Conservation (phyloP, 2,888 invertebrate species). For the Athrips mouffetella region DNA sequence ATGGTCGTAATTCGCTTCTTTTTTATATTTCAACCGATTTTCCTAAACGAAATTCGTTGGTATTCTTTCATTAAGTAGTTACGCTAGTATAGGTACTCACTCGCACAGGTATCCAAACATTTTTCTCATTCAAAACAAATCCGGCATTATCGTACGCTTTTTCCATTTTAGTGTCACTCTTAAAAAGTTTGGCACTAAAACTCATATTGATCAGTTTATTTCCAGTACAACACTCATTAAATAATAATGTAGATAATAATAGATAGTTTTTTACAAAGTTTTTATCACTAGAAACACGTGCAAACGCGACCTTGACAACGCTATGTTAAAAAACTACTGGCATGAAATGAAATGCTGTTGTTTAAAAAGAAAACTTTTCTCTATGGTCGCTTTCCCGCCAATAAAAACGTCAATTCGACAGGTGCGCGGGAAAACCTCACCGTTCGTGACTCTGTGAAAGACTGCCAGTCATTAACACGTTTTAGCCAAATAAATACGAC, state of each 20-base stretch:
- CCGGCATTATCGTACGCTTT: slow-evolving; percentile 59
- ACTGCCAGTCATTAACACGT: slow-evolving; percentile 7
- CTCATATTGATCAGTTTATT: slow-evolving; percentile 26
- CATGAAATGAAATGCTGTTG: slow-evolving; percentile 17
- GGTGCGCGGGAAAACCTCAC: slow-evolving; percentile 17
- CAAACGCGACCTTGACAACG: slow-evolving; percentile 31
- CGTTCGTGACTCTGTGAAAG: slow-evolving; percentile 7
- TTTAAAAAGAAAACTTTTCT: slow-evolving; percentile 8
- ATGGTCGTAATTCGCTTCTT: too few species aligned
- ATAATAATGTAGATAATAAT: not conserved
- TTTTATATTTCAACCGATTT: too few species aligned
- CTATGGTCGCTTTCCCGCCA: slow-evolving; percentile 18
- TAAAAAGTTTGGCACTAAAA: slow-evolving; percentile 30
- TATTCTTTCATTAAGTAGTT: too few species aligned
- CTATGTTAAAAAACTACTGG: slow-evolving; percentile 32
- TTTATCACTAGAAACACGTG: slow-evolving; percentile 31
- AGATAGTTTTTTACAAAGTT: slow-evolving; percentile 19
- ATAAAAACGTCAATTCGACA: slow-evolving; percentile 9
- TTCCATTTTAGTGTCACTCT: slow-evolving; percentile 39
- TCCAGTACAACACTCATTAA: too few species aligned
- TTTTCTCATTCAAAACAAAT: slow-evolving; percentile 60
- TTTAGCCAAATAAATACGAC: slow-evolving; percentile 11
- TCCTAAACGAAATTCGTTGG: too few species aligned
- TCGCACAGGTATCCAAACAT: slow-evolving; percentile 36
- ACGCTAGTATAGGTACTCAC: too few species aligned